Evolutionary conservation across 2,113 vertebrate genomes (phyloP).

Genomic region (Lepus europaeus): DNA sequence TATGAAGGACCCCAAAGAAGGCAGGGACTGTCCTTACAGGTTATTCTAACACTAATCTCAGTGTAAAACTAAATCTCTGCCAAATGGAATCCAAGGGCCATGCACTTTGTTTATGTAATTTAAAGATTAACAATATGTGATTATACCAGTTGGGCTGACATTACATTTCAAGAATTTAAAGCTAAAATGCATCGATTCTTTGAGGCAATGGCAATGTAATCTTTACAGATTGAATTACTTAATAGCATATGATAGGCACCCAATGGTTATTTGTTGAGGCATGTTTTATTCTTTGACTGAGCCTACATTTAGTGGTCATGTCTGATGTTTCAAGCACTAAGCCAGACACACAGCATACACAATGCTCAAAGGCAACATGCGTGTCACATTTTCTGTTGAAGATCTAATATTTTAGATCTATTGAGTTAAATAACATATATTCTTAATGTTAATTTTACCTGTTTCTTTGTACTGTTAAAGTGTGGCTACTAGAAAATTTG

Average conservation of each 20-base stretch:
- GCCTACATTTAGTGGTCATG: neutral
- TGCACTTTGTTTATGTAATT: constrained; percentile 44
- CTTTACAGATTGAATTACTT: neutral
- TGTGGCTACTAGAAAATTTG: neutral
- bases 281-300: neutral
- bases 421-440: neutral
- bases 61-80: neutral
- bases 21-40: neutral
- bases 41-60: constrained; percentile 17
- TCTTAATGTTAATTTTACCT: neutral
- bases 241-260: neutral
- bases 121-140: neutral
- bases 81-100: constrained; percentile 7
- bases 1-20: neutral
- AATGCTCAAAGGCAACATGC: neutral
- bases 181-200: neutral
- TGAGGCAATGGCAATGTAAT: neutral
- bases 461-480: neutral
- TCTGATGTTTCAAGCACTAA: neutral
- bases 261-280: neutral
- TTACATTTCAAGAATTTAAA: constrained; percentile 46
- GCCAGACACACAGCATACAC: neutral
- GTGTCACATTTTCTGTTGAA: neutral
- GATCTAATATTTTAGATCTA: constrained; percentile 2
- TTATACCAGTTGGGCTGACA: constrained; percentile 27